Evolutionary conservation across 2,888 invertebrate species (phyloP), one percentile per base, ranked within the genome.

Genomic region (Cremastobaeus sp.): DNA sequence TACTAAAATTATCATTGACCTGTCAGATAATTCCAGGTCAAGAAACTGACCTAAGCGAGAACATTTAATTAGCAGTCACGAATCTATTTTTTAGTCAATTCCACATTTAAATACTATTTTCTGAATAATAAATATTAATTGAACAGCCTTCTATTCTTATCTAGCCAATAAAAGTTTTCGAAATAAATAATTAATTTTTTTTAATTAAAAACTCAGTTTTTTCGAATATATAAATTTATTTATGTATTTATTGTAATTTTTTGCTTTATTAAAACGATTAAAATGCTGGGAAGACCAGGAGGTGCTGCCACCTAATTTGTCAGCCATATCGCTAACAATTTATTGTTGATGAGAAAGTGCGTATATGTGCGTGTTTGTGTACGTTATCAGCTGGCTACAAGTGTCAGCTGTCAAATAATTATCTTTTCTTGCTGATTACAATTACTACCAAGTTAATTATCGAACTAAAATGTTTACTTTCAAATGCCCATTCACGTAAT

Each of bases 301-400:
- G n/a, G 25, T 25, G 25, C 25, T 25, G 25, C 25, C 25, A 25
- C 25, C 25, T 25, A 25, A 8, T 25, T 25, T 8, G 25, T 5
- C 25, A 25, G 4, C 25, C 25, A 25, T 8, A 25, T 8, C 25
- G 8, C 25, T 5, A 25, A 25, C 25, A 8, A 25, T 25, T 25
- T 25, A 25, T 25, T 8, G 8, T 25, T 25, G 25, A 25, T 25
- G 8, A 25, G 4, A 25, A 3, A 25, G 25, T 15, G 21, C n/a
- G 17, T 47, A 18, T 32, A 11, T 17, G 11, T 30, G 11, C 12
- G 17, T 47, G 15, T 12, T 35, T n/a, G n/a, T n/a, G 17, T 15
- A 45, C 14, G 35, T 45, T 57, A 57, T 57, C 57, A 57, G 57
- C 45, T 45, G 45, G 35, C 35, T 57, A 11, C 34, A 57, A 57